A percentile compares a stretch with the other conserved stretches of the same genome.
These are phyloP conservation scores for Amazona vittata DNA, from an alignment of 2,113 vertebrate genomes.

Conservation along the genomic window DNA sequence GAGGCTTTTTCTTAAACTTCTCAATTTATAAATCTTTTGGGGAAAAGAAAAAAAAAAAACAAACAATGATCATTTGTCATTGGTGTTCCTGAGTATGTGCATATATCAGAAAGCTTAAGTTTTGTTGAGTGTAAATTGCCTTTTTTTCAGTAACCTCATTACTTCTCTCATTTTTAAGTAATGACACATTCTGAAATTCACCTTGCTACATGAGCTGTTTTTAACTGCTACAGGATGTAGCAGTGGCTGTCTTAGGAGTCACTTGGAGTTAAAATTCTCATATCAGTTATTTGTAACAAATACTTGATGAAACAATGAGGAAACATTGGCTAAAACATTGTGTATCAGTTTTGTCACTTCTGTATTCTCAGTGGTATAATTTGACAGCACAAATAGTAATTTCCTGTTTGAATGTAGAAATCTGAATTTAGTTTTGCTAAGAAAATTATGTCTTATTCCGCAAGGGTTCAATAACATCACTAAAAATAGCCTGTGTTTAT, in stretches of 20 bases:
- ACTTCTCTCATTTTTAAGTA: background rate
- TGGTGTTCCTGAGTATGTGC: background rate
- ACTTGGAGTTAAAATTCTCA: background rate
- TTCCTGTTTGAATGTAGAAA: background rate
- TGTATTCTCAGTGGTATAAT: background rate
- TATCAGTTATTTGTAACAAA: background rate
- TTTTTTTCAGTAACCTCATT: background rate
- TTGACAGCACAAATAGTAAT: background rate
- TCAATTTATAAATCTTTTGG: background rate
- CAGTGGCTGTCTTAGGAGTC: background rate
- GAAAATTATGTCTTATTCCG: background rate
- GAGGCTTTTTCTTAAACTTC: background rate
- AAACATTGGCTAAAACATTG: background rate
- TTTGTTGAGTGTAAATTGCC: background rate
- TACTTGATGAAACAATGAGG: background rate
- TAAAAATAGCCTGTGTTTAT: background rate
- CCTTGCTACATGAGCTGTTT: fast-evolving
- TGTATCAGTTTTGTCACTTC: background rate
- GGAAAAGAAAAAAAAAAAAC: background rate
- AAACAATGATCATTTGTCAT: fast-evolving
- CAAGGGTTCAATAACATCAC: background rate
- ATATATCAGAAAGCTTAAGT: background rate
- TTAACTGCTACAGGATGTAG: background rate
- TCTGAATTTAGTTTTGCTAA: background rate
- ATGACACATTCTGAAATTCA: background rate